These are phyloP conservation scores for Formica aserva DNA, from an alignment of 2,888 invertebrate genomes.

Conservation along the genomic window DNA sequence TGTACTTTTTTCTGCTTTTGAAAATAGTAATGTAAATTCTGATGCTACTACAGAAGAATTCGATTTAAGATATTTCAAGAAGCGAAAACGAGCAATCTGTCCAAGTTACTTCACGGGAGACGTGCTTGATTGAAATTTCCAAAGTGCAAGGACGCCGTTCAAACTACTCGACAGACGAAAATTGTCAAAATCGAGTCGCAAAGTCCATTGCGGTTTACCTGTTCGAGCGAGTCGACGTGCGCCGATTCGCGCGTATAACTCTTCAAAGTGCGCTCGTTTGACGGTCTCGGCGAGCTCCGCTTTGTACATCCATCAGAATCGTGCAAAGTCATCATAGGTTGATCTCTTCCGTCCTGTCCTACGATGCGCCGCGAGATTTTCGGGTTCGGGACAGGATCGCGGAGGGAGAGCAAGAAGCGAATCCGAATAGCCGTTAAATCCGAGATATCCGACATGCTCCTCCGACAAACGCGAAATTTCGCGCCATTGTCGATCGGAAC, in stretches of 20 bases:
- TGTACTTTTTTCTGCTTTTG: neutral
- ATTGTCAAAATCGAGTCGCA: slow-evolving; percentile 27
- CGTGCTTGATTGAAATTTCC: slow-evolving; percentile 7
- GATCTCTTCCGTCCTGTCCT: neutral
- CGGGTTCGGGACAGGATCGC: slow-evolving; percentile 44
- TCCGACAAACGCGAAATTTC: neutral
- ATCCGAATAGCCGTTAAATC: neutral
- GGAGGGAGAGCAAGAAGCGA: slow-evolving; percentile 66
- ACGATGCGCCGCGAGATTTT: neutral
- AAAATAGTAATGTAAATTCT: neutral
- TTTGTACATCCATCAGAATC: slow-evolving; percentile 8
- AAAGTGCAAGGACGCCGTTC: slow-evolving; percentile 33
- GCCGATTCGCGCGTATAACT: slow-evolving; percentile 54
- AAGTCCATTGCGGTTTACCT: slow-evolving; percentile 68
- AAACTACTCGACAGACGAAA: neutral
- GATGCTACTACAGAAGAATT: neutral
- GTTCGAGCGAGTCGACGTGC: slow-evolving; percentile 62
- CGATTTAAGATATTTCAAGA: neutral
- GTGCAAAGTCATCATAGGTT: neutral
- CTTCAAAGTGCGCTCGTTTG: slow-evolving; percentile 31
- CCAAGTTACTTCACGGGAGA: neutral
- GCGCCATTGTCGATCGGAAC: neutral
- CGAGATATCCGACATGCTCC: slow-evolving; percentile 60
- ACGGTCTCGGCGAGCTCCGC: neutral
- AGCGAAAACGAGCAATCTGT: neutral